Conservation (phyloP, 2,113 vertebrate genomes). For the Tupaia tana region DNA sequence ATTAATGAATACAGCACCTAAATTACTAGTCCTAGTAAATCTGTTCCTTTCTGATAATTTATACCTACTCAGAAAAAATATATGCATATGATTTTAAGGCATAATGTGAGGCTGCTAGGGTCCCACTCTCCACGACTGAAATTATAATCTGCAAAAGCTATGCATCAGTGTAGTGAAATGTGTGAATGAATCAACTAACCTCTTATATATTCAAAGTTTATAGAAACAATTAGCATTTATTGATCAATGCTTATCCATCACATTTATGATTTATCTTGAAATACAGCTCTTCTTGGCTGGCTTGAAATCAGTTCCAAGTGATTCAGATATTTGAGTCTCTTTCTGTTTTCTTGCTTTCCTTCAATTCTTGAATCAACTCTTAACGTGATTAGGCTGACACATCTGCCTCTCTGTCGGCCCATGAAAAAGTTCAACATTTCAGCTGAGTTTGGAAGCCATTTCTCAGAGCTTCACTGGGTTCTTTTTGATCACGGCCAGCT, state of each 20-base stretch:
- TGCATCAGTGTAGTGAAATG: background rate
- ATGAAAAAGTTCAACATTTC: background rate
- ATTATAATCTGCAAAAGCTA: constrained; percentile 34
- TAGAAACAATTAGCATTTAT: constrained; percentile 18
- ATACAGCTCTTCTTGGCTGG: background rate
- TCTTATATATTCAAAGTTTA: constrained; percentile 2
- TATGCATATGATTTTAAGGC: constrained; percentile 36
- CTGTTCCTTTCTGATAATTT: constrained; percentile 61
- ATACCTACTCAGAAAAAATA: constrained; percentile 50
- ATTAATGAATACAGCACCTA: constrained; percentile 30
- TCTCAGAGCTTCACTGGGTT: background rate
- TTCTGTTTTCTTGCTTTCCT: background rate
- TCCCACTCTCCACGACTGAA: background rate
- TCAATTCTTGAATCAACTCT: background rate
- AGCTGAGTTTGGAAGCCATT: background rate
- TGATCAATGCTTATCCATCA: background rate
- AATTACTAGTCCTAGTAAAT: constrained; percentile 59
- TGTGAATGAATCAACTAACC: constrained; percentile 57
- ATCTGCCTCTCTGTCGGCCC: background rate
- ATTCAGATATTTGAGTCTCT: constrained; percentile 9
- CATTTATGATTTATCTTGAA: background rate
- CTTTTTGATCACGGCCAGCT: background rate
- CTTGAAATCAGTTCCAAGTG: background rate
- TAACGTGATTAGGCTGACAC: background rate
- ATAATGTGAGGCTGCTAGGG: background rate